phyloP scores from a whole-genome alignment of 2,888 invertebrate species.

The Nemoura dubitans region DNA sequence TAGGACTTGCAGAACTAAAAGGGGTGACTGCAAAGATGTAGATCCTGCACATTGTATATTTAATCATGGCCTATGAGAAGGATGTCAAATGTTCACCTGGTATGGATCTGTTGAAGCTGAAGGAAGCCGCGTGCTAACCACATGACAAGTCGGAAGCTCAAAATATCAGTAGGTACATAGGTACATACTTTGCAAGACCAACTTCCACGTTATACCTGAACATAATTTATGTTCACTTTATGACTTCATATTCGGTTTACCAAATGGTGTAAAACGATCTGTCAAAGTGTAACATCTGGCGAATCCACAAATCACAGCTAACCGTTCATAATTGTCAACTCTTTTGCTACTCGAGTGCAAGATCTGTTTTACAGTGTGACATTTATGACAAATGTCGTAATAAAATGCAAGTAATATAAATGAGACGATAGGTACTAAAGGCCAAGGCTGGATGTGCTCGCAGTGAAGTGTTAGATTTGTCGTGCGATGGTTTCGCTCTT shows the following conservation, averaged over 20 bases:
- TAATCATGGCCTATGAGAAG: too few relatives aligned
- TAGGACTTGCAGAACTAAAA: too few relatives aligned
- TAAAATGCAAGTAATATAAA: not conserved
- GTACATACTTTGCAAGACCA: not conserved
- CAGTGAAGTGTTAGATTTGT: not conserved
- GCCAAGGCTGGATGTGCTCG: not conserved
- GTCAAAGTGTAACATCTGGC: not conserved
- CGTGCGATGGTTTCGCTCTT: not conserved
- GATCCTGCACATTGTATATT: too few relatives aligned
- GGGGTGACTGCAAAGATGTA: too few relatives aligned
- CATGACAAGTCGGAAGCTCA: not conserved
- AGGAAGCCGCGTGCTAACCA: too few relatives aligned
- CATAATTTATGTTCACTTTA: not conserved
- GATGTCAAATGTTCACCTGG: too few relatives aligned
- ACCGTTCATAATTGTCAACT: conserved; percentile 12
- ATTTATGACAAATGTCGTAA: not conserved
- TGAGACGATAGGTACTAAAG: not conserved
- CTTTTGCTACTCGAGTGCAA: not conserved
- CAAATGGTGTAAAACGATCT: conserved; percentile 1
- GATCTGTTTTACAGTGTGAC: not conserved
- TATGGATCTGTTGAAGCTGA: too few relatives aligned
- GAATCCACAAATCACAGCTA: not conserved
- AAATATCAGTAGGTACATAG: not conserved
- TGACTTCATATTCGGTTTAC: not conserved
- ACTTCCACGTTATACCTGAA: not conserved